Conservation (phyloP, 2,797 vertebrate genomes). For the Alcedo quadribrachys region DNA sequence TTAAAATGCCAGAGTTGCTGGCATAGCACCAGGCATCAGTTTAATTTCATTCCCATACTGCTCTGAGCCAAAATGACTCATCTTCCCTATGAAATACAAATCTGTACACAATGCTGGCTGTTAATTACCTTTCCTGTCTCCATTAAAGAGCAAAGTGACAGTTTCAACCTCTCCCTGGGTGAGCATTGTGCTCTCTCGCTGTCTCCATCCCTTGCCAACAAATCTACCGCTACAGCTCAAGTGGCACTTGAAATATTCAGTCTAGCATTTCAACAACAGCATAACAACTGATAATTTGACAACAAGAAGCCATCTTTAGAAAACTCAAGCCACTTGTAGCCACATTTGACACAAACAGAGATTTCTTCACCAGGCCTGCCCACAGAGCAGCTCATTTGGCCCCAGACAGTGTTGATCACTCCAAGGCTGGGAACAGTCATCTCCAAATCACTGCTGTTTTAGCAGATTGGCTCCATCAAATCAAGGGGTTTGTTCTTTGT, state of each 20-base stretch:
- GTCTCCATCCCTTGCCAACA: conserved; percentile 38
- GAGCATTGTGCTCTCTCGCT: conserved; percentile 48
- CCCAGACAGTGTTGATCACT: accelerated
- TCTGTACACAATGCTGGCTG: conserved; percentile 63
- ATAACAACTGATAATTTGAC: conserved; percentile 53
- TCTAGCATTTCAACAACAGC: conserved; percentile 50
- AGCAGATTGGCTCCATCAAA: accelerated
- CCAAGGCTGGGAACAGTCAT: neutral
- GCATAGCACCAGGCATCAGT: conserved; percentile 36
- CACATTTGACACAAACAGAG: conserved; percentile 22
- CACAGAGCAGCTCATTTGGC: neutral
- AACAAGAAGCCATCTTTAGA: conserved; percentile 53
- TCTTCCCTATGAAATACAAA: conserved; percentile 65
- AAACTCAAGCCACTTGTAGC: conserved; percentile 42
- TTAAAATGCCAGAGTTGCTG: conserved; percentile 42
- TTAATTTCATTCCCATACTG: conserved; percentile 62
- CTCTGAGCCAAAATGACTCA: conserved; percentile 73
- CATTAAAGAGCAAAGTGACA: conserved; percentile 72
- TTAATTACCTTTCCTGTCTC: conserved; percentile 75
- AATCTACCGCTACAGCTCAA: conserved; percentile 63
- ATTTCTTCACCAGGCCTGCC: neutral
- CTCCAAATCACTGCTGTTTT: neutral
- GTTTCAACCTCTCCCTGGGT: conserved; percentile 73
- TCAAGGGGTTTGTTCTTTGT: accelerated
- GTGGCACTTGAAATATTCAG: conserved; percentile 61